These are phyloP conservation scores for Noctilio leporinus DNA, from an alignment of 2,113 vertebrate species.

Conservation along the genomic window DNA sequence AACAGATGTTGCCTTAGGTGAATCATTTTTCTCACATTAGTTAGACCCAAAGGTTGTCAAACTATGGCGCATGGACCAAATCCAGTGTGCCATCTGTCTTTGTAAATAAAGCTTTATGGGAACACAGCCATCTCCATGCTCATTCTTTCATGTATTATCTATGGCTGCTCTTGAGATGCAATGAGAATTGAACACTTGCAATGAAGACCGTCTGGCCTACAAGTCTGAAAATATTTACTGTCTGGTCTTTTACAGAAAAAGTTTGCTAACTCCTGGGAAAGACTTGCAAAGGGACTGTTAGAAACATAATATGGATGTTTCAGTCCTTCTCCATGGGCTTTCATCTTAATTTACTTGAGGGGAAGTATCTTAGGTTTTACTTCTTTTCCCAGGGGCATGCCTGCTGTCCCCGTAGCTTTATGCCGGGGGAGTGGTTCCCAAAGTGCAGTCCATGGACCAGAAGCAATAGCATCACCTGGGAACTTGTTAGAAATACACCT, in stretches of 20 bases:
- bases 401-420: neutral
- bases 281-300: neutral
- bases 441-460: neutral
- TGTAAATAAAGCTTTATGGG: constrained; percentile 22
- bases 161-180: neutral
- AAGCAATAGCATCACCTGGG: neutral
- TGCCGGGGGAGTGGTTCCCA: neutral
- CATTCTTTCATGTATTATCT: neutral
- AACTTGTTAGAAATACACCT: neutral
- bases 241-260: neutral
- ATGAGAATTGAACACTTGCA: neutral
- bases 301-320: neutral
- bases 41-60: neutral
- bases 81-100: neutral
- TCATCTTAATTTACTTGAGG: neutral
- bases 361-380: neutral
- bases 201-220: neutral
- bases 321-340: neutral
- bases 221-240: neutral
- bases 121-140: neutral
- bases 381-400: neutral
- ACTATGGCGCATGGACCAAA: neutral
- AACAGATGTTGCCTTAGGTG: neutral
- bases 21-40: neutral
- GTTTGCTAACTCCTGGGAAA: neutral